Percentiles rank a stretch among this genome's conserved stretches.
phyloP scores from a whole-genome alignment of 2,113 vertebrate species.

The Trichechus manatus region DNA sequence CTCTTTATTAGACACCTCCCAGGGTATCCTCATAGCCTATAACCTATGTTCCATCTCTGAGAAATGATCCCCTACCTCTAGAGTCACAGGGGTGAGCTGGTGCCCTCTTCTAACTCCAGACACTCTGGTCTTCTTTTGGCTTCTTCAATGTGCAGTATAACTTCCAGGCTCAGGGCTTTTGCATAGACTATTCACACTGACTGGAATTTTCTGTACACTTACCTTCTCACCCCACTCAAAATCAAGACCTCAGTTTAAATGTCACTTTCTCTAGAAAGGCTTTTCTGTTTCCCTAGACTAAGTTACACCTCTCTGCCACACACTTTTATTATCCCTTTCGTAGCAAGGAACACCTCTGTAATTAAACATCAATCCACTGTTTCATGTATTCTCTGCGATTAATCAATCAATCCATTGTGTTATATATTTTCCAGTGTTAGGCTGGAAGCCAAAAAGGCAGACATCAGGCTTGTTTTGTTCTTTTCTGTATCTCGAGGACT shows the following conservation, averaged over 20 bases:
- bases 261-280: constrained; percentile 28
- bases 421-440: background rate
- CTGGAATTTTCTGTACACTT: background rate
- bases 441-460: background rate
- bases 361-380: background rate
- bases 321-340: background rate
- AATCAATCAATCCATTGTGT: background rate
- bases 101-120: background rate
- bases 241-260: constrained; percentile 23
- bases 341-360: background rate
- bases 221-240: background rate
- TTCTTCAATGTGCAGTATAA: background rate
- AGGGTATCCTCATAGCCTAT: background rate
- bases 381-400: background rate
- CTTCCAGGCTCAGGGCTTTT: background rate
- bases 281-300: background rate
- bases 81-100: background rate
- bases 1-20: background rate
- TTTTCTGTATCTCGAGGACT: background rate
- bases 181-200: background rate
- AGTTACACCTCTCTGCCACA: background rate
- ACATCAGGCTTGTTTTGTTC: background rate
- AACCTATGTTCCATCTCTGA: background rate
- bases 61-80: background rate
- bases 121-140: background rate